Evolutionary conservation across 2,797 vertebrate species (phyloP), one percentile per base, ranked within the genome.

Genomic region (Acipenser oxyrinchus): DNA sequence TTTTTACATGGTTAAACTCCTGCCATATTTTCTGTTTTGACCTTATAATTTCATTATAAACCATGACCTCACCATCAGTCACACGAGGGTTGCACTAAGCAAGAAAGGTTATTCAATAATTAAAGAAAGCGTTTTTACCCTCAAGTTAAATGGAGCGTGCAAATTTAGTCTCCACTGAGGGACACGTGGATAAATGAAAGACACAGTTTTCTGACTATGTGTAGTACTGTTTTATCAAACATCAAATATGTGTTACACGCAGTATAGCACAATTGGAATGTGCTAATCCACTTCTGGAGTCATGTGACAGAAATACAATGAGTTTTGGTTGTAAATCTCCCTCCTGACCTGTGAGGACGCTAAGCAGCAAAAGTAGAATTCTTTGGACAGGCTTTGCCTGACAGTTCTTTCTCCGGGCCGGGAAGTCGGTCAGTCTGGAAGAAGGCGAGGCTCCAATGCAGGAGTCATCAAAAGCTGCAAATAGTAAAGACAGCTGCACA

Each of bases 11-110:
- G 37, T 37, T 37, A 37, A 37, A 37, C 37, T 37, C 37, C 37
- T 37, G 37, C 37, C 37, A 37, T 37, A 66, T 55, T 66, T 57
- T 59, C 49, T 48, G 18, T 49, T 58, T 18, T 66, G 53, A 66
- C 65, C 53, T 8, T 58, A 23, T 48, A 48, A 52, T 66, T 66
- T 66, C 65, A 66, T 66, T 66, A 66, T 13, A 49, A 66, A 59
- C 65, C 65, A 10, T 73, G 64, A 66, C 72, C 55, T 60, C 57
- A 64, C 63, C 65, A 70, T 51, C 55, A 59, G 66, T 57, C 55
- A 60, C 11, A 51, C 51, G 53, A 66, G 62, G 66, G 63, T 51
- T 61, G 62, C 37, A 37, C 37, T 37, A 37, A 52, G 71, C 64
- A 68, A 37, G 52, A 72, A 66, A 58, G 50, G 61, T 62, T 62